Conservation (phyloP, 2,888 invertebrate genomes). For the Caenorhabditis sp. region DNA sequence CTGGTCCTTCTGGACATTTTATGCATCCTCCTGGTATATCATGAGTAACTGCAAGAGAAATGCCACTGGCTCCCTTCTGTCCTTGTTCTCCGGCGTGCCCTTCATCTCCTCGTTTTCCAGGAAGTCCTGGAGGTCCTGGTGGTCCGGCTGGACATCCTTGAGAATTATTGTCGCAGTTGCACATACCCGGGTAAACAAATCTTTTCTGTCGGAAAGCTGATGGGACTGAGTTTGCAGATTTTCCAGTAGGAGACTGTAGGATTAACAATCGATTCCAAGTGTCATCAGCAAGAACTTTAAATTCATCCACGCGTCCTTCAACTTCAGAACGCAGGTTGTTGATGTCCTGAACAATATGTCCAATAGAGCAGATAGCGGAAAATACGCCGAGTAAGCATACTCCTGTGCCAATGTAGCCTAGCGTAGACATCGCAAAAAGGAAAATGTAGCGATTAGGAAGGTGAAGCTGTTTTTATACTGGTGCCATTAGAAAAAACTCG, state of each 20-base stretch:
- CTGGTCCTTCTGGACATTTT: slow-evolving; percentile 71
- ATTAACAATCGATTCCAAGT: slow-evolving; percentile 74
- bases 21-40: slow-evolving; percentile 75
- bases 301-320: slow-evolving; percentile 65
- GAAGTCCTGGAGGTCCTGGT: slow-evolving; percentile 72
- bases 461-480: slow-evolving; percentile 45
- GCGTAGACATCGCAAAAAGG: slow-evolving; percentile 58
- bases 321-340: slow-evolving; percentile 71
- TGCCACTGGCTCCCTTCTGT: slow-evolving; percentile 69
- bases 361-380: slow-evolving; percentile 68
- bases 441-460: slow-evolving; percentile 36
- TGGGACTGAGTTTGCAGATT: slow-evolving; percentile 68
- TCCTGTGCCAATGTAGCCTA: slow-evolving; percentile 68
- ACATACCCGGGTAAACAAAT: slow-evolving; percentile 73
- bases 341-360: slow-evolving; percentile 72
- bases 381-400: slow-evolving; percentile 69
- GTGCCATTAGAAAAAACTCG: slow-evolving; percentile 38
- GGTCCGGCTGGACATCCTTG: slow-evolving; percentile 75
- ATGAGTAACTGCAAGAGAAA: slow-evolving; percentile 70
- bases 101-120: slow-evolving; percentile 72
- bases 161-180: slow-evolving; percentile 70
- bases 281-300: slow-evolving; percentile 73
- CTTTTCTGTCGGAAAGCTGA: slow-evolving; percentile 68
- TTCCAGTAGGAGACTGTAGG: slow-evolving; percentile 72
- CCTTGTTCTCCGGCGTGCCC: slow-evolving; percentile 71